Percentiles rank a stretch among this genome's conserved stretches.
Evolutionary conservation across 1,140 invertebrate genomes (phyloP).

Genomic region (Tetranychus cinnabarinus): DNA sequence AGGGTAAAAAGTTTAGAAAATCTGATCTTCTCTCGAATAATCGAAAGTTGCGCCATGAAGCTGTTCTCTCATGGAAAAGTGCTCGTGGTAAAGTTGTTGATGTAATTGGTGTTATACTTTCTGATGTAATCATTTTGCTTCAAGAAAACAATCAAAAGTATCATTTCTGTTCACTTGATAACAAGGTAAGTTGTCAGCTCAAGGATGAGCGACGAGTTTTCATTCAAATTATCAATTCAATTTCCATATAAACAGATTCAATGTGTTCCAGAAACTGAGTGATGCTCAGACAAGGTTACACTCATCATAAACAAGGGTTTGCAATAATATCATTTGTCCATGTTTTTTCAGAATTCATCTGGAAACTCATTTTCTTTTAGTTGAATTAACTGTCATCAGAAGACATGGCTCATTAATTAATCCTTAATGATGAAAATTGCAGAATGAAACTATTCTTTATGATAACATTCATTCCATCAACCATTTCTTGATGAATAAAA

Average conservation of each 20-base stretch:
- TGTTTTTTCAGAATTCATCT: too few relatives aligned
- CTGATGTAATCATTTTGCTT: conserved; percentile 38
- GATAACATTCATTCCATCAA: too few relatives aligned
- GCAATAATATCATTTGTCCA: too few relatives aligned
- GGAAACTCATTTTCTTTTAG: too few relatives aligned
- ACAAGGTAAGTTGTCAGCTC: conserved; percentile 20
- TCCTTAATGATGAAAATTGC: too few relatives aligned
- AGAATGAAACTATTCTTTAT: too few relatives aligned
- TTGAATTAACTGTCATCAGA: too few relatives aligned
- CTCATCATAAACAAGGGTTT: too few relatives aligned
- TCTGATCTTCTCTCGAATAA: conserved; percentile 64
- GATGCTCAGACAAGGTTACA: too few relatives aligned
- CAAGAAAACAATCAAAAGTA: conserved; percentile 55
- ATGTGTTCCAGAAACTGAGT: too few relatives aligned
- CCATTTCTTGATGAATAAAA: too few relatives aligned
- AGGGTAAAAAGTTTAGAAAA: conserved; percentile 70
- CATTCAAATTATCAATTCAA: not conserved
- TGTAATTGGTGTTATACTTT: conserved; percentile 6
- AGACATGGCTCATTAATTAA: too few relatives aligned
- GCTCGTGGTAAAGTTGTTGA: conserved; percentile 21
- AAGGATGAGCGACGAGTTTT: not conserved
- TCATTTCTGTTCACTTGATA: conserved; percentile 26
- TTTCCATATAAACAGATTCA: not conserved
- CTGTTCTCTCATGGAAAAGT: conserved; percentile 21
- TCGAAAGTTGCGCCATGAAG: conserved; percentile 28